Evolutionary conservation across 2,113 vertebrate species (phyloP), one percentile per base, ranked within the genome.

Genomic region (Pseudorectes ferrugineus): DNA sequence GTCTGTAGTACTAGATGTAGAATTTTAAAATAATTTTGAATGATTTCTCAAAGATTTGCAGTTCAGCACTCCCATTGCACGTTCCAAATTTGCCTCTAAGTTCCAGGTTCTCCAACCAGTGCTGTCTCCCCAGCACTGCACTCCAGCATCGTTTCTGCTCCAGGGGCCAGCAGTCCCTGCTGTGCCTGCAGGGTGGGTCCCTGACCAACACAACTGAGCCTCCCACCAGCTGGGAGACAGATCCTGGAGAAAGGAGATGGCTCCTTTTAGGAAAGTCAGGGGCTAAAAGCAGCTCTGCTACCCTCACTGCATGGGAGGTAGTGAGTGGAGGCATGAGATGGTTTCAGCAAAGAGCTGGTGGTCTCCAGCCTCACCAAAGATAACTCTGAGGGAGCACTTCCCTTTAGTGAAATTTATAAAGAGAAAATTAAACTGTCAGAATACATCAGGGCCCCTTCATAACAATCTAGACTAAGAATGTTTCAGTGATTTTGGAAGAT

Each of bases 271-370:
- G 21, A 38, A 42, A 68, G 31, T 20, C 7, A 1, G 2, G 5
- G 25, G 45, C 29, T 42, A 4, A n/a, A n/a, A n/a, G 26, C 40
- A 40, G 51, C 36, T 82, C 42, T 43, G 28, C n/a, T 11, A 0
- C 40, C 28, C 59, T 51, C 36, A 3, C 26, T 73, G 36, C 36
- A 9, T 0, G 14, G 31, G 26, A 42, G 45, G 7, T 6, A 26
- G 1, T 0, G 11, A 35, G 36, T 1, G 22, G 22, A 71, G 40
- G 7, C 2, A 2, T 0, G 0, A 77, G 54, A 20, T 22, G 22
- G 14, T 40, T 33, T 49, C 36, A 38, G 42, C 19, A 42, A 43
- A 7, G 29, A 65, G 18, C 35, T 66, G 12, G 3, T 13, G 12
- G 35, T 46, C 54, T 65, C 24, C 77, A 72, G 9, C 12, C 66